Conservation (phyloP, 1,140 invertebrate species). For the Hypsibius dujardini region DNA sequence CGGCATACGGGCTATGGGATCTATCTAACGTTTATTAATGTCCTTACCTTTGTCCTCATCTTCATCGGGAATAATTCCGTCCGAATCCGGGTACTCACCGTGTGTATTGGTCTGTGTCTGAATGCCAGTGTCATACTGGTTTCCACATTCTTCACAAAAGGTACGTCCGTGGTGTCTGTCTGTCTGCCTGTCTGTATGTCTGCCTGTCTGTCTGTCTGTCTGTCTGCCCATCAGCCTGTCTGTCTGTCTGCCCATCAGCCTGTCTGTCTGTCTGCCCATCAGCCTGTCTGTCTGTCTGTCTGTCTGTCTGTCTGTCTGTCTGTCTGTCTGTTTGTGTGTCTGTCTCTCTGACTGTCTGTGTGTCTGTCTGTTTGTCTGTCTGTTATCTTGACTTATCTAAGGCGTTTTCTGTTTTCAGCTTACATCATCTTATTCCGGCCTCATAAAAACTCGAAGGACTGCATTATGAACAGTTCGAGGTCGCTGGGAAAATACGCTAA, state of each 20-base stretch:
- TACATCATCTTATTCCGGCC: slow-evolving; percentile 11
- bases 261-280: background rate
- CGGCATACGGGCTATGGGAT: slow-evolving; percentile 3
- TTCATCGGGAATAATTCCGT: slow-evolving; percentile 12
- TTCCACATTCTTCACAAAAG: slow-evolving; percentile 1
- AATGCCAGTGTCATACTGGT: slow-evolving; percentile 13
- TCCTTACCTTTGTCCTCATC: slow-evolving; percentile 13
- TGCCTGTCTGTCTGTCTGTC: background rate
- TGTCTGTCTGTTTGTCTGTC: background rate
- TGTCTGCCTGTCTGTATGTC: background rate
- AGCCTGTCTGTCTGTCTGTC: background rate
- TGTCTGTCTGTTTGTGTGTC: background rate
- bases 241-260: too few relatives aligned
- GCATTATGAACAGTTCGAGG: background rate
- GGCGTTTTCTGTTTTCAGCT: slow-evolving; percentile 1
- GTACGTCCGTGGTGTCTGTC: background rate
- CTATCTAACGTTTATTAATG: slow-evolving; percentile 10
- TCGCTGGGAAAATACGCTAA: background rate
- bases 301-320: background rate
- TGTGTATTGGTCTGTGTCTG: slow-evolving; percentile 14
- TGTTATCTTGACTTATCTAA: background rate
- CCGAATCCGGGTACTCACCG: slow-evolving; percentile 7
- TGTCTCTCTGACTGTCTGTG: background rate
- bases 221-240: background rate
- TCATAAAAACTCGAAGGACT: slow-evolving; percentile 4